Evolutionary conservation across 2,113 vertebrate species (phyloP).

Genomic region (Thymallus thymallus): DNA sequence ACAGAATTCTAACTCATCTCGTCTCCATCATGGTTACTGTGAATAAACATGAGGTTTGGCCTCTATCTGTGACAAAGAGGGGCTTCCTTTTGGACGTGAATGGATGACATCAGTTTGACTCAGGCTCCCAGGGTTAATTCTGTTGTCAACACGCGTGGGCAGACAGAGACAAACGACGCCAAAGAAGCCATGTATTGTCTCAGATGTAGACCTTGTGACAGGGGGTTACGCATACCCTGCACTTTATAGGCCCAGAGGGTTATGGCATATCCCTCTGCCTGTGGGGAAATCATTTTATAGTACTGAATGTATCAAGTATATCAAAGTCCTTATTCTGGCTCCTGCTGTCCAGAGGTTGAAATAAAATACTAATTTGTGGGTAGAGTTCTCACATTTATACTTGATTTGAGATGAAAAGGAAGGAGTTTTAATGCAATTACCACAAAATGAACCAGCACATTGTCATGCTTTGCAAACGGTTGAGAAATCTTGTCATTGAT

Average conservation of each 20-base stretch:
- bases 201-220: neutral
- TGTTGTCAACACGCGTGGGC: constrained; percentile 26
- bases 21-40: neutral
- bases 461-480: neutral
- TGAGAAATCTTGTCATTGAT: neutral
- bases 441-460: neutral
- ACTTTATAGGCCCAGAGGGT: neutral
- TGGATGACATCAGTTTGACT: constrained; percentile 1
- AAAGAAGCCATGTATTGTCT: constrained; percentile 1
- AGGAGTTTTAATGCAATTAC: neutral
- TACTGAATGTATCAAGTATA: neutral
- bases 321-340: neutral
- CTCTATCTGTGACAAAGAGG: neutral
- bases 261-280: neutral
- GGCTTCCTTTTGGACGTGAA: constrained; percentile 1
- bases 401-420: neutral
- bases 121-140: constrained; percentile 14
- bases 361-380: neutral
- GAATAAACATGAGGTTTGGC: neutral
- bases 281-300: neutral
- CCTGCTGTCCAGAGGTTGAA: neutral
- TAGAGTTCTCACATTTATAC: neutral
- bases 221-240: neutral
- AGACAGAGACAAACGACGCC: constrained; percentile 14
- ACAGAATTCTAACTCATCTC: no score